These are phyloP conservation scores for Hypotaenidia okinawae DNA, from an alignment of 2,797 vertebrate species.

Conservation along the genomic window DNA sequence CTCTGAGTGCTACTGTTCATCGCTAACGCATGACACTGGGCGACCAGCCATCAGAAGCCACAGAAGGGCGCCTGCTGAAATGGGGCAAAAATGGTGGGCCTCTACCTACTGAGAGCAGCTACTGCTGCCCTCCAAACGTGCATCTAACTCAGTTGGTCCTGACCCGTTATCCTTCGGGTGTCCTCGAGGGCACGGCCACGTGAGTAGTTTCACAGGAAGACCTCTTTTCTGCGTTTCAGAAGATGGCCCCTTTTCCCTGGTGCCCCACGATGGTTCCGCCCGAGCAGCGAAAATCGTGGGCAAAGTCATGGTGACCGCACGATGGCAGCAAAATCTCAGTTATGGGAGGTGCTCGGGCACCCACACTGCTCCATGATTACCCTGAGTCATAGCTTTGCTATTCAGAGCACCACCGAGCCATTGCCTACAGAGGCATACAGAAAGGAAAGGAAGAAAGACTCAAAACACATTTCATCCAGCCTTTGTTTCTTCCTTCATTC, in stretches of 20 bases:
- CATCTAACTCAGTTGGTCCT: neutral
- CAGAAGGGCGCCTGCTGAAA: neutral
- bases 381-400: neutral
- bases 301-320: neutral
- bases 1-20: neutral
- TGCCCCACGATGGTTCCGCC: fast-evolving
- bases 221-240: fast-evolving
- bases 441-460: neutral
- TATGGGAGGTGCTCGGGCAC: neutral
- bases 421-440: neutral
- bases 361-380: neutral
- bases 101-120: neutral
- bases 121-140: neutral
- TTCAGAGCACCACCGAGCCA: neutral
- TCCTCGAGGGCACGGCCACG: fast-evolving
- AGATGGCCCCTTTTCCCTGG: neutral
- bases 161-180: too few species aligned
- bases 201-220: neutral
- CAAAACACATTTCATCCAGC: neutral
- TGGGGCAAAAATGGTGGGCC: neutral
- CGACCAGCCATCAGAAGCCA: neutral
- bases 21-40: neutral
- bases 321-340: slow-evolving; percentile 61
- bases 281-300: neutral
- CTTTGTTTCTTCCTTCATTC: neutral